These are phyloP conservation scores for Lepus americanus DNA, from an alignment of 2,113 vertebrate genomes.

Conservation along the genomic window DNA sequence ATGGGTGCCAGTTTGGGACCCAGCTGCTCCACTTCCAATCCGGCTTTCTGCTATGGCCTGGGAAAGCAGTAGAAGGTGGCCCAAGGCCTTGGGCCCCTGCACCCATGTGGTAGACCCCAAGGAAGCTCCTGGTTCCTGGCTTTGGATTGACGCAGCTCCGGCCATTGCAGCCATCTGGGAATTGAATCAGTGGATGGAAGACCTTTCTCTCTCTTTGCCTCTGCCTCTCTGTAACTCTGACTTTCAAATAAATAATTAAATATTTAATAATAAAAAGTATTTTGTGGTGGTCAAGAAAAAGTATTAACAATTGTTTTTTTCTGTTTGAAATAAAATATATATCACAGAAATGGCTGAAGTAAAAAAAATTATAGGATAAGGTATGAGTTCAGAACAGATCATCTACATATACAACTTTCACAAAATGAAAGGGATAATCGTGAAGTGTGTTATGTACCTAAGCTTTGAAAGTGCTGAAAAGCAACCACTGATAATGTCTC, in stretches of 20 bases:
- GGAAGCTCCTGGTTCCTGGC: not conserved
- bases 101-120: no score
- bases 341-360: not conserved
- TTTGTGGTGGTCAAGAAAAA: not conserved
- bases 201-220: no score
- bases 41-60: no score
- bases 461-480: slow-evolving; percentile 13
- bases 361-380: not conserved
- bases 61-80: no score
- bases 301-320: not conserved
- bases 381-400: not conserved
- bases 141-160: no score
- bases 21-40: no score
- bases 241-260: no score
- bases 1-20: no score
- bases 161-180: no score
- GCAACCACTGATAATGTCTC: not conserved
- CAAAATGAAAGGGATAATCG: not conserved
- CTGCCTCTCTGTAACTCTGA: no score
- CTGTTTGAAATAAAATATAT: not conserved
- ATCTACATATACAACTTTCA: not conserved
- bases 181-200: no score
- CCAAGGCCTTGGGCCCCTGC: no score
- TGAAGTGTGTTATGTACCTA: not conserved
- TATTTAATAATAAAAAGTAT: not conserved